These are phyloP conservation scores for Metaphire vulgaris DNA, from an alignment of 1,140 invertebrate genomes.

Conservation along the genomic window DNA sequence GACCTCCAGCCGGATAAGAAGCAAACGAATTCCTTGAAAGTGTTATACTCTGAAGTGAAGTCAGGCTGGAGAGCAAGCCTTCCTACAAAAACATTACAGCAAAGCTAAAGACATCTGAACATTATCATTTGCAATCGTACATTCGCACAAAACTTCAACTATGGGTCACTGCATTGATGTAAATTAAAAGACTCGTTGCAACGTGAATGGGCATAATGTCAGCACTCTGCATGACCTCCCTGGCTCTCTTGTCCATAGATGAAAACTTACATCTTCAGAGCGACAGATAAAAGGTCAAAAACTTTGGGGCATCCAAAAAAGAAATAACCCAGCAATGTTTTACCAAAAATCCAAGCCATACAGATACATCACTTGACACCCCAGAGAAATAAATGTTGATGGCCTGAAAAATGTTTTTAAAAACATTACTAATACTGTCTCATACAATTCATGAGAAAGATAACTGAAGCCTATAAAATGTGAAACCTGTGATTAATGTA, in stretches of 20 bases:
- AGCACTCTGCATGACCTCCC: background rate
- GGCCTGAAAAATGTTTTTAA: too few relatives aligned
- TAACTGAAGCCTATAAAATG: too few relatives aligned
- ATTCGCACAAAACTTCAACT: too few relatives aligned
- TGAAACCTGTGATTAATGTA: too few relatives aligned
- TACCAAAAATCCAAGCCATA: too few relatives aligned
- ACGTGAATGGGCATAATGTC: background rate
- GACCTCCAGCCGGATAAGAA: constrained; percentile 91
- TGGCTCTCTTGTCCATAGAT: background rate
- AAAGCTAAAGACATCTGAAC: constrained; percentile 13
- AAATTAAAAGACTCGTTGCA: background rate
- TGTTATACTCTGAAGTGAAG: constrained; percentile 84
- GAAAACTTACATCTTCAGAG: background rate
- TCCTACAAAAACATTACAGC: constrained; percentile 57
- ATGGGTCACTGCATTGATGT: background rate
- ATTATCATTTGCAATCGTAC: background rate
- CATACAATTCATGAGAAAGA: too few relatives aligned
- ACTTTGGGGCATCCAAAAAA: too few relatives aligned
- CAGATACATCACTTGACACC: too few relatives aligned
- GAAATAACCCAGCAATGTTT: too few relatives aligned
- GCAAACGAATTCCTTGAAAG: constrained; percentile 92
- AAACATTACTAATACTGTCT: too few relatives aligned
- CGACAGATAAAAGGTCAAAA: too few relatives aligned
- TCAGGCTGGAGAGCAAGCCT: constrained; percentile 84
- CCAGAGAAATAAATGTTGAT: too few relatives aligned